These are phyloP conservation scores for Cyclina sinensis DNA, from an alignment of 1,140 invertebrate species.

Conservation along the genomic window DNA sequence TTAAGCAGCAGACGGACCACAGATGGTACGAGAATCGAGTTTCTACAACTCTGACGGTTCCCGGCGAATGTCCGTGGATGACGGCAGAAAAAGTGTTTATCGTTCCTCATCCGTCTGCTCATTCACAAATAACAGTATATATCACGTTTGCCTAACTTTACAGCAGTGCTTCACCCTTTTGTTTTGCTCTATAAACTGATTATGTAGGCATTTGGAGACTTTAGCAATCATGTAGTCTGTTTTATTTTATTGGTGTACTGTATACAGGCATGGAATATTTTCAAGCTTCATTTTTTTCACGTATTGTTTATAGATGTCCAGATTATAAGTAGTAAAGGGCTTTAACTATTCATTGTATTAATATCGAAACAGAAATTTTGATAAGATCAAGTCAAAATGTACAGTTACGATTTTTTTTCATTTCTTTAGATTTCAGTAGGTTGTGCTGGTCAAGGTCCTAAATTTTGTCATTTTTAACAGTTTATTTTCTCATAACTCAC, in stretches of 20 bases:
- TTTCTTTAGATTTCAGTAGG: too few relatives aligned
- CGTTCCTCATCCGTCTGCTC: conserved; percentile 61
- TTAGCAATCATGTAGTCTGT: background rate
- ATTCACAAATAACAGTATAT: conserved; percentile 68
- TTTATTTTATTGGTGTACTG: background rate
- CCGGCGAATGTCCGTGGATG: conserved; percentile 53
- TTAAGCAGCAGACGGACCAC: conserved; percentile 53
- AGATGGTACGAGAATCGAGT: conserved; percentile 58
- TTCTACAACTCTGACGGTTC: conserved; percentile 65
- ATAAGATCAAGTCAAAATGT: too few relatives aligned
- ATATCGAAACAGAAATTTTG: too few relatives aligned
- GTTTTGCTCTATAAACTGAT: conserved; percentile 36
- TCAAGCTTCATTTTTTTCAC: too few relatives aligned
- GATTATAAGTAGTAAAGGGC: too few relatives aligned
- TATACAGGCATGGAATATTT: too few relatives aligned
- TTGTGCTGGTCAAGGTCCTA: too few relatives aligned
- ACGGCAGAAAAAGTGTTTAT: conserved; percentile 69
- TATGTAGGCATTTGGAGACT: background rate
- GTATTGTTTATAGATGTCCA: too few relatives aligned
- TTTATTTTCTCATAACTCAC: too few relatives aligned
- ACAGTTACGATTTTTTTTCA: too few relatives aligned
- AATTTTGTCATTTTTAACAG: too few relatives aligned
- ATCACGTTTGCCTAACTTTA: conserved; percentile 58
- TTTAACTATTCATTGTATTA: too few relatives aligned
- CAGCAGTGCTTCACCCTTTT: conserved; percentile 30